Base-by-base conservation (phyloP, 2,888 invertebrate species). In the Hipparchia semele region DNA sequence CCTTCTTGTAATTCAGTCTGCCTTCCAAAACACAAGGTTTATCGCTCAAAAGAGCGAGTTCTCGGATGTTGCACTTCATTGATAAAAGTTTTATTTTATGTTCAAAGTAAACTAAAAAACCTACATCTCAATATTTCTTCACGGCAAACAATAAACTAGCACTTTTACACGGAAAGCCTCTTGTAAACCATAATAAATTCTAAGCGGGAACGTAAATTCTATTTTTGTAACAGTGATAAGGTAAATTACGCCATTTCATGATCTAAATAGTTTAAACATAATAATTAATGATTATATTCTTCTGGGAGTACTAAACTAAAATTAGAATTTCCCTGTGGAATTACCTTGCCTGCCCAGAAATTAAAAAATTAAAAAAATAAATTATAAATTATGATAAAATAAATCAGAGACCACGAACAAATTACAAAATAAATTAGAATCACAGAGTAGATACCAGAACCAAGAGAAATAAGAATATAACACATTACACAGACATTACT, bases 21-120 rank as follows among this genome's bases (percentile, higher is more conserved):
- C 97, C 97, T 92, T 97, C 96, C 75, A 96, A 93, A 75, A 95
- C 94, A 82, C 94, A 91, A 77, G 95, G 95, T 74, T 94, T 94
- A 83, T 94, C 95, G 86, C 96, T 95, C 85, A 96, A 84, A 78
- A 95, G 94, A 82, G 95, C 94, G 76, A 97, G 90, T 88, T 96
- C 96, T 84, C 94, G 95, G 78, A 96, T 95, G 87, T 96, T 97
- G 89, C 95, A 96, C 91, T 96, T 95, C 96, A 97, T 97, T 90
- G 86, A 88, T 68, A 68, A 59, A 10, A 59, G 65, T 59, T 62
- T 4, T 58, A 56, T 60, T 39, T 45, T n/a, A 5, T 64, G 60
- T 49, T 1, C 39, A 39, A 54, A 6, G 6, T 9, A 39, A 54
- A 12, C 4, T n/a, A 23, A 6, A n/a, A 23, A 23, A 23, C 23